Conservation (phyloP, 2,797 vertebrate genomes). For the Aphelocoma californica region DNA sequence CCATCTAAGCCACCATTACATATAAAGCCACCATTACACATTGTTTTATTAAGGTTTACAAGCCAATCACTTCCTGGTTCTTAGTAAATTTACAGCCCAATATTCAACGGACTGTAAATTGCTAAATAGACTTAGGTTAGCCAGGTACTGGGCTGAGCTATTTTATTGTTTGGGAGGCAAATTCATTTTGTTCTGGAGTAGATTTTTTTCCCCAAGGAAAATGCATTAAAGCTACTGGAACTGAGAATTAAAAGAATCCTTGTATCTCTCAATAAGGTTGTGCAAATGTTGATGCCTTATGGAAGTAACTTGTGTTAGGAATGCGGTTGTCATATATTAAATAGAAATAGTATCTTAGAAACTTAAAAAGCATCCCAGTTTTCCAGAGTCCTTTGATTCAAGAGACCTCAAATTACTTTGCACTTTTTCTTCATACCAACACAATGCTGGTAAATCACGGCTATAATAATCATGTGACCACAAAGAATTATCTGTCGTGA, state of each 20-base stretch:
- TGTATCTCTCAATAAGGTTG: background rate
- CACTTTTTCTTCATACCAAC: background rate
- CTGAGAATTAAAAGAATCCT: background rate
- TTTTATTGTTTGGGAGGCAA: background rate
- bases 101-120: constrained; percentile 12
- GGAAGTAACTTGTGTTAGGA: constrained; percentile 8
- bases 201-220: background rate
- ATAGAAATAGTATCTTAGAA: background rate
- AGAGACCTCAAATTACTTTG: background rate
- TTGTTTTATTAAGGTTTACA: constrained; percentile 37
- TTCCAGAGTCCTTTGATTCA: background rate
- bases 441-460: background rate
- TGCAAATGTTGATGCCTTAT: background rate
- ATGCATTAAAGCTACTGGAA: background rate
- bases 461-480: background rate
- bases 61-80: background rate
- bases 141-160: background rate
- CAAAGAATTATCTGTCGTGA: background rate
- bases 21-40: background rate
- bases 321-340: background rate
- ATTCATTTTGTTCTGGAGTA: background rate
- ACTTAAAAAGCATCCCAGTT: background rate
- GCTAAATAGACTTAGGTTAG: background rate
- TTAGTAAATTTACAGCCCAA: constrained; percentile 14
- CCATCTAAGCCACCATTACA: too few relatives aligned